Evolutionary conservation across 1,140 invertebrate species (phyloP), one percentile per base, ranked within the genome.

Genomic region (Bilobella aurantiaca): DNA sequence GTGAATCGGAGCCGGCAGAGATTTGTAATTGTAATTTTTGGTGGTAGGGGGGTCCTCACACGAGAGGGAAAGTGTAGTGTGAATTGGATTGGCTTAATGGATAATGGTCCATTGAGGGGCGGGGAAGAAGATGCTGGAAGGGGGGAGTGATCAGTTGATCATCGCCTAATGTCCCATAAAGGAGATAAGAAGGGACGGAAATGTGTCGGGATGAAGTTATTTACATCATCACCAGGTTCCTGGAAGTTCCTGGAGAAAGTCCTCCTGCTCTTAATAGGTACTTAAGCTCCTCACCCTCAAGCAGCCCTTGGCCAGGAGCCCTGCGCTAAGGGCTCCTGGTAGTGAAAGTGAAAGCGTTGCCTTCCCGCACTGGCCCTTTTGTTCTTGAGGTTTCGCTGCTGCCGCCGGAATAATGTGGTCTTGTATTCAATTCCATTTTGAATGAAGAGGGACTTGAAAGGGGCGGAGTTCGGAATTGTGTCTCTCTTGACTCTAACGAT

Each of bases 401-500:
- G n/a, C n/a, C n/a, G n/a, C n/a, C n/a, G 32, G 42, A 46, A 30
- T 34, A 46, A 31, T 30, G 34, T 53, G 56, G 64, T 53, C 12
- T 53, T 53, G 49, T 53, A 53, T 53, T 53, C 49, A 53, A 53
- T 53, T 53, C 49, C 49, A 53, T 53, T 53, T 53, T 53, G 14
- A 5, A 59, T 29, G 58, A 58, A n/a, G 2, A 21, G 58, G 57
- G 67, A 72, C 70, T 62, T 47, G 70, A 68, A 72, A 72, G 63
- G 66, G 70, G 70, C 67, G 70, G 70, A 72, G 70, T 67, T 60
- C 28, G 69, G 68, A 69, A 67, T 66, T 69, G 65, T 68, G 66
- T 68, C 66, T 69, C 66, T 72, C 64, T 68, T 65, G 58, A 66
- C 62, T 69, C 66, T 72, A 72, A 72, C 70, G 70, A 72, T 69